Percentiles rank a stretch among this genome's conserved stretches.
Evolutionary conservation across 2,888 invertebrate species (phyloP).

Genomic region (Seladonia tumulorum): DNA sequence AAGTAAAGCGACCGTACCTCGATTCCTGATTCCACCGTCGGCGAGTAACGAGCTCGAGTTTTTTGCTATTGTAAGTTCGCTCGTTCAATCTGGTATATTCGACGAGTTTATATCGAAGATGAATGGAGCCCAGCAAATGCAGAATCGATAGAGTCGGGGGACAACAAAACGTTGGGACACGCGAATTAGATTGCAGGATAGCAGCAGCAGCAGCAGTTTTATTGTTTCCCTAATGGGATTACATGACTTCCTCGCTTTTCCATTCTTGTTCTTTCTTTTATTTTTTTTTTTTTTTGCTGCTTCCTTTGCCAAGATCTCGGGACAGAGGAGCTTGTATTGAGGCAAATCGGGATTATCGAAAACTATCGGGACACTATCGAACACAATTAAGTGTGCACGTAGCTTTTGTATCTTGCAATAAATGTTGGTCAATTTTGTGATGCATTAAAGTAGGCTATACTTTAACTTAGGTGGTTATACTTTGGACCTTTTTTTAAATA

Average conservation of each 20-base stretch:
- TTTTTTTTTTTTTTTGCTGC: no score
- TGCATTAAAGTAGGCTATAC: no score
- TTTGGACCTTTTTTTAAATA: no score
- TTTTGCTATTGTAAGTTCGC: conserved; percentile 10
- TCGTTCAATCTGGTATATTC: neutral
- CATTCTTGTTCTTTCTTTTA: neutral
- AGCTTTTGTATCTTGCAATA: no score
- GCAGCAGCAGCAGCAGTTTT: neutral
- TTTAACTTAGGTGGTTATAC: no score
- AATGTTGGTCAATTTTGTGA: no score
- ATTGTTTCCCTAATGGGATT: conserved; percentile 5
- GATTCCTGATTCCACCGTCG: conserved; percentile 13
- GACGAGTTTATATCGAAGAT: neutral
- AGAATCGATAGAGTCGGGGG: neutral
- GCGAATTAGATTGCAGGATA: neutral
- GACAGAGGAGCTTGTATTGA: neutral
- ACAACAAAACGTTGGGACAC: neutral
- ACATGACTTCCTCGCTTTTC: neutral
- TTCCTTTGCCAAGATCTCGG: neutral
- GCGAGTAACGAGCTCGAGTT: conserved; percentile 25
- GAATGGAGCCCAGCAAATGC: neutral
- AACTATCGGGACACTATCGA: no score
- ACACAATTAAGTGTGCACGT: no score
- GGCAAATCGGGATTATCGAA: neutral
- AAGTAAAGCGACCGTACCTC: conserved; percentile 28